Percentiles rank a stretch among this genome's conserved stretches.
Evolutionary conservation across 2,797 vertebrate genomes (phyloP).

Genomic region (Labeo calbasu): DNA sequence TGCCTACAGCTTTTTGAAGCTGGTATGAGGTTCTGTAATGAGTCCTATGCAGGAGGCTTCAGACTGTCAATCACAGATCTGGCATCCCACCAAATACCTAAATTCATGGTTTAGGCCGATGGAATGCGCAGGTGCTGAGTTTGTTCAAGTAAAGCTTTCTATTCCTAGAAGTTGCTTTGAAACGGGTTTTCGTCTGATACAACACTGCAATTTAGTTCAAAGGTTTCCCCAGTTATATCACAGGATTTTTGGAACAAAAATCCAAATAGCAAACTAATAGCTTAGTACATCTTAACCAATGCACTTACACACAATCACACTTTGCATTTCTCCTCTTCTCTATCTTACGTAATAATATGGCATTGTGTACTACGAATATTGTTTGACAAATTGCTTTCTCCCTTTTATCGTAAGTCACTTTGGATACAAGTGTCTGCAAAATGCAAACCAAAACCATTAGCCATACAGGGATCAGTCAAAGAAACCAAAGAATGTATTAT

Average conservation of each 20-base stretch:
- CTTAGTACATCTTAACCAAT: neutral
- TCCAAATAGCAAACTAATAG: neutral
- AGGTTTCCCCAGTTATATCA: neutral
- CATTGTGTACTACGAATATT: neutral
- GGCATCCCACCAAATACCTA: conserved; percentile 5
- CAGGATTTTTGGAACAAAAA: conserved; percentile 8
- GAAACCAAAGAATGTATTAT: neutral
- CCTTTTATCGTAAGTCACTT: neutral
- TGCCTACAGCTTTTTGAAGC: conserved; percentile 29
- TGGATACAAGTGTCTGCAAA: neutral
- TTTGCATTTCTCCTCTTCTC: neutral
- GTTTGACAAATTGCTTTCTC: neutral
- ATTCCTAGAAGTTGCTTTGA: neutral
- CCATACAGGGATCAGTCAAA: neutral
- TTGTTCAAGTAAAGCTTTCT: conserved; percentile 1
- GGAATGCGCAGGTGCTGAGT: conserved; percentile 18
- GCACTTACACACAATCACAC: neutral
- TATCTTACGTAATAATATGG: neutral
- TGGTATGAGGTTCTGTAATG: conserved; percentile 32
- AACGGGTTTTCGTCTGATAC: neutral
- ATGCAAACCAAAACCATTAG: neutral
- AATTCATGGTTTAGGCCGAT: neutral
- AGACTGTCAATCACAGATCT: conserved; percentile 12
- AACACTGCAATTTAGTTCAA: neutral
- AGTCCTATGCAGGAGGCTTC: conserved; percentile 36